Evolutionary conservation across 2,113 vertebrate species (phyloP).

Genomic region (Larimichthys polyactis): DNA sequence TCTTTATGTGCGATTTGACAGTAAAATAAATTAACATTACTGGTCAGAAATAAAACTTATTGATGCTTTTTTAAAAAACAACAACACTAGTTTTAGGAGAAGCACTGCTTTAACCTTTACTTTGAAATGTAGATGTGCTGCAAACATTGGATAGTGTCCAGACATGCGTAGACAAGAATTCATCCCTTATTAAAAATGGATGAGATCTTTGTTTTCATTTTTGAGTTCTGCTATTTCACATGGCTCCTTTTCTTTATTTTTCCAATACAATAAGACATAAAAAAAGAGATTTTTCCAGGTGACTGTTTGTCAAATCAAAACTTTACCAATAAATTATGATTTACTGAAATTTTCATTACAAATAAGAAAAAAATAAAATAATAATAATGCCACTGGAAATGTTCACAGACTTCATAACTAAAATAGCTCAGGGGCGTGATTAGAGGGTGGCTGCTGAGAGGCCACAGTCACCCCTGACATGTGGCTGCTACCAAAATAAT

Average conservation of each 20-base stretch:
- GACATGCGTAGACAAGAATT: slow-evolving; percentile 51
- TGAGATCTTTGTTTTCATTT: slow-evolving; percentile 29
- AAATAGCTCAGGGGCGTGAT: slow-evolving; percentile 71
- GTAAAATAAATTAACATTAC: neutral
- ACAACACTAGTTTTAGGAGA: neutral
- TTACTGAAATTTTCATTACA: neutral
- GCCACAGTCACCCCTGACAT: slow-evolving; percentile 64
- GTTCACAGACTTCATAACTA: slow-evolving; percentile 45
- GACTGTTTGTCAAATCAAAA: neutral
- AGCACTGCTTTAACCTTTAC: slow-evolving; percentile 25
- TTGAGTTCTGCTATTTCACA: slow-evolving; percentile 6
- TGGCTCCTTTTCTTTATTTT: neutral
- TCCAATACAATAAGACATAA: slow-evolving; percentile 1
- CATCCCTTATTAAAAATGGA: slow-evolving; percentile 68
- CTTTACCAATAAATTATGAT: neutral
- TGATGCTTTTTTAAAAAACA: neutral
- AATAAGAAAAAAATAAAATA: neutral
- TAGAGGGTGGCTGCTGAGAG: slow-evolving; percentile 52
- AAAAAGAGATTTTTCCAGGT: neutral
- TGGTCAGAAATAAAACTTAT: neutral
- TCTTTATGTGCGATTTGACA: neutral
- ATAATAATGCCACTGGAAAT: slow-evolving; percentile 40
- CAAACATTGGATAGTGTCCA: slow-evolving; percentile 12
- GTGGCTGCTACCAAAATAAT: slow-evolving; percentile 65
- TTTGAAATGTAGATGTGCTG: slow-evolving; percentile 35